phyloP scores from a whole-genome alignment of 2,797 vertebrate species.

The Helostoma temminkii region DNA sequence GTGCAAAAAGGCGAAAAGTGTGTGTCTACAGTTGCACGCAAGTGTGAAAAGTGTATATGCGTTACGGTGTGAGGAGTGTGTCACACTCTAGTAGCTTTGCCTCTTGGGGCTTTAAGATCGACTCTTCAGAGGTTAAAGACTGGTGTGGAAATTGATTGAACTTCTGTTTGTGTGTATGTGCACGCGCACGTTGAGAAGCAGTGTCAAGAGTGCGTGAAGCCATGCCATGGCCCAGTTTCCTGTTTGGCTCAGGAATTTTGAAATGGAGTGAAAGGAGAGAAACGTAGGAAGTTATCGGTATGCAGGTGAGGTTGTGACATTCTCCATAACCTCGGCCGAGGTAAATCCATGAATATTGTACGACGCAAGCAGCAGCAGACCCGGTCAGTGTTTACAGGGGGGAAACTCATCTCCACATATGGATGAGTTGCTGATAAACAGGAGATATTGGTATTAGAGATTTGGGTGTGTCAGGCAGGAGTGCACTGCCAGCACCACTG shows the following conservation, averaged over 20 bases:
- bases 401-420: constrained; percentile 48
- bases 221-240: constrained; percentile 55
- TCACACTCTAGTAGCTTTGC: constrained; percentile 22
- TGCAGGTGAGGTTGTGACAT: constrained; percentile 16
- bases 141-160: constrained; percentile 31
- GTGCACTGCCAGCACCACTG: background rate
- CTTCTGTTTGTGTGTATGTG: constrained; percentile 22
- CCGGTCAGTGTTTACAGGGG: constrained; percentile 54
- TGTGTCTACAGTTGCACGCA: constrained; percentile 1
- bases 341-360: constrained; percentile 71
- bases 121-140: constrained; percentile 50
- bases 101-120: constrained; percentile 41
- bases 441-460: constrained; percentile 47
- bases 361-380: constrained; percentile 41
- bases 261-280: constrained; percentile 21
- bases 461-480: constrained; percentile 42
- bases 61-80: background rate
- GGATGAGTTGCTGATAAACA: constrained; percentile 70
- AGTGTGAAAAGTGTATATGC: constrained; percentile 6
- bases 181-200: background rate
- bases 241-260: constrained; percentile 36
- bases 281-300: constrained; percentile 39
- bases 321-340: constrained; percentile 37
- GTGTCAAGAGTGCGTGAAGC: constrained; percentile 42
- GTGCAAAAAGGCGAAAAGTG: constrained; percentile 10